Evolutionary conservation across 2,797 vertebrate genomes (phyloP).

Genomic region (Acipenser transmontanus): DNA sequence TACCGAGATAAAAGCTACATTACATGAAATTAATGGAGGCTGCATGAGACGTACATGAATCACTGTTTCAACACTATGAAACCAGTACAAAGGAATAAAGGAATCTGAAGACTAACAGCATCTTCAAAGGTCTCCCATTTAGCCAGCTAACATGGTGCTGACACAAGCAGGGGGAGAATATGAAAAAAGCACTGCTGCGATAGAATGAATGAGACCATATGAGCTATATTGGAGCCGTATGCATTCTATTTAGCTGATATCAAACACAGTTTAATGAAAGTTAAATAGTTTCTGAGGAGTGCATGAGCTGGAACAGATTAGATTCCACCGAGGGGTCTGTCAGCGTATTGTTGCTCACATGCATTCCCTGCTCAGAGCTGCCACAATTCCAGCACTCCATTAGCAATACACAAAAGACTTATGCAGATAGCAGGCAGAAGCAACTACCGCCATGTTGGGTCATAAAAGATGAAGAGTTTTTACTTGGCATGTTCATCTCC

Average conservation of each 20-base stretch:
- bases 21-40: constrained; percentile 95
- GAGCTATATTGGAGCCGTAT: constrained; percentile 75
- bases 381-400: constrained; percentile 75
- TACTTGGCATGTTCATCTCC: constrained; percentile 67
- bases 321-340: constrained; percentile 79
- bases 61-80: constrained; percentile 82
- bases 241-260: constrained; percentile 80
- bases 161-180: constrained; percentile 67
- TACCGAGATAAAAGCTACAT: constrained; percentile 92
- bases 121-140: constrained; percentile 90
- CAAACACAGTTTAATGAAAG: constrained; percentile 88
- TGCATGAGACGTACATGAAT: constrained; percentile 90
- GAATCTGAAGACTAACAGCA: constrained; percentile 81
- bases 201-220: constrained; percentile 76
- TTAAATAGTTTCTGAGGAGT: constrained; percentile 85
- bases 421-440: constrained; percentile 71
- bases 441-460: constrained; percentile 66
- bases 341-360: constrained; percentile 76
- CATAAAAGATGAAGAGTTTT: constrained; percentile 61
- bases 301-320: constrained; percentile 83
- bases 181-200: constrained; percentile 64
- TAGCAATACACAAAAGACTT: constrained; percentile 76
- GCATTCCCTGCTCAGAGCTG: constrained; percentile 65
- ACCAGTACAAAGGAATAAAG: constrained; percentile 80
- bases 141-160: constrained; percentile 72